phyloP scores from a whole-genome alignment of 1,140 invertebrate genomes.

The Neuroterus valhalla region DNA sequence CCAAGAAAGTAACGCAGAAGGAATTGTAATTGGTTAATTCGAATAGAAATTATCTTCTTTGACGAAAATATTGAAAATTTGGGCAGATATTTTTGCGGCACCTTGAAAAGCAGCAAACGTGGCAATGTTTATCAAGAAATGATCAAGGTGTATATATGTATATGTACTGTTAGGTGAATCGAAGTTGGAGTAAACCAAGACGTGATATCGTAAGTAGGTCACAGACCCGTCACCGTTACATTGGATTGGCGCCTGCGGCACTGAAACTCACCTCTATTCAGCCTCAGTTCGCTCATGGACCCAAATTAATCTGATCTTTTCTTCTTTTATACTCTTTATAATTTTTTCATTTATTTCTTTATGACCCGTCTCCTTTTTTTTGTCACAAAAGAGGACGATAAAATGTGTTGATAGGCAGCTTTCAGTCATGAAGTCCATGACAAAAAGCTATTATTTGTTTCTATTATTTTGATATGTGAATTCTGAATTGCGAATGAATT shows the following conservation, averaged over 20 bases:
- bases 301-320: slow-evolving; percentile 20
- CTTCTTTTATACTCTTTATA: not conserved
- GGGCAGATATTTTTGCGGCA: not conserved
- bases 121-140: slow-evolving; percentile 13
- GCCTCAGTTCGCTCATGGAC: slow-evolving; percentile 52
- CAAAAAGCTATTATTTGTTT: no score
- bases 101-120: not conserved
- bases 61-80: not conserved
- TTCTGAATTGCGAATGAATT: no score
- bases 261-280: slow-evolving; percentile 62
- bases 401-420: not conserved
- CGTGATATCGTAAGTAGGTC: slow-evolving; percentile 65
- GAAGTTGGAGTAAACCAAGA: slow-evolving; percentile 45
- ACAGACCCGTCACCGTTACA: slow-evolving; percentile 71
- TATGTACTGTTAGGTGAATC: slow-evolving; percentile 68
- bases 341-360: not conserved
- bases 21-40: no score
- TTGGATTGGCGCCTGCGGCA: slow-evolving; percentile 66
- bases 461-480: no score
- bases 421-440: no score
- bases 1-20: no score
- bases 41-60: not conserved
- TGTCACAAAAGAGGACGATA: not conserved
- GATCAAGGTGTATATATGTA: slow-evolving; percentile 33
- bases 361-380: not conserved